These are phyloP conservation scores for Cheilosia urbana DNA, from an alignment of 2,888 invertebrate genomes.

Conservation along the genomic window DNA sequence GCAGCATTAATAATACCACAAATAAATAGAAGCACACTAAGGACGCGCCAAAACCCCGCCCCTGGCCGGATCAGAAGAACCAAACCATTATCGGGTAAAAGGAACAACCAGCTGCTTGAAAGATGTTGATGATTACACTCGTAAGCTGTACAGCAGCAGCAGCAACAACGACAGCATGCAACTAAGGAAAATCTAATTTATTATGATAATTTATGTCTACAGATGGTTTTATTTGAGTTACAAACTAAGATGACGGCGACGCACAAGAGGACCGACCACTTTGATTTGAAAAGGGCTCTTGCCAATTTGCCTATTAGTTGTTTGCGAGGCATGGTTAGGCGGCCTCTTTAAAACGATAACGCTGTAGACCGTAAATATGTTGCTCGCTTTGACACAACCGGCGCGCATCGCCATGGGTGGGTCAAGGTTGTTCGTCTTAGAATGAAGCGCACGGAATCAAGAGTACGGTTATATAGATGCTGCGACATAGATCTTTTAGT, in stretches of 20 bases:
- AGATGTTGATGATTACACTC: slow-evolving; percentile 49
- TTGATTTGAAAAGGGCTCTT: slow-evolving; percentile 4
- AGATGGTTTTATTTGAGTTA: slow-evolving; percentile 9
- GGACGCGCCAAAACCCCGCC: slow-evolving; percentile 13
- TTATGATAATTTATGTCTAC: slow-evolving; percentile 58
- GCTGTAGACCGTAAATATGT: background rate
- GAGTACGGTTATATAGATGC: too few relatives aligned
- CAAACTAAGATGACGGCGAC: background rate
- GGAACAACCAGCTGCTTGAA: slow-evolving; percentile 42
- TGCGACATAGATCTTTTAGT: background rate
- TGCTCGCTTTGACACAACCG: background rate
- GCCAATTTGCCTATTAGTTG: background rate
- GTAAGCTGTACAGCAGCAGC: slow-evolving; percentile 18
- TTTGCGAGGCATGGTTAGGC: too few relatives aligned
- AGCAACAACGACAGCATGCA: slow-evolving; percentile 7
- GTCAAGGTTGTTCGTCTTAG: slow-evolving; percentile 1
- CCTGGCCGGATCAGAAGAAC: slow-evolving; percentile 17
- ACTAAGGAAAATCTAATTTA: slow-evolving; percentile 44
- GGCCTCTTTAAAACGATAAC: background rate
- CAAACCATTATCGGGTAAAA: slow-evolving; percentile 44
- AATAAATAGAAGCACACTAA: slow-evolving; percentile 22
- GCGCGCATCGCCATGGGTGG: too few relatives aligned
- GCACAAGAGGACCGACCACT: background rate
- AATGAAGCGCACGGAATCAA: too few relatives aligned
- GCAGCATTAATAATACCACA: slow-evolving; percentile 50